Evolutionary conservation across 2,888 invertebrate species (phyloP).

Genomic region (Melanostoma mellinum): DNA sequence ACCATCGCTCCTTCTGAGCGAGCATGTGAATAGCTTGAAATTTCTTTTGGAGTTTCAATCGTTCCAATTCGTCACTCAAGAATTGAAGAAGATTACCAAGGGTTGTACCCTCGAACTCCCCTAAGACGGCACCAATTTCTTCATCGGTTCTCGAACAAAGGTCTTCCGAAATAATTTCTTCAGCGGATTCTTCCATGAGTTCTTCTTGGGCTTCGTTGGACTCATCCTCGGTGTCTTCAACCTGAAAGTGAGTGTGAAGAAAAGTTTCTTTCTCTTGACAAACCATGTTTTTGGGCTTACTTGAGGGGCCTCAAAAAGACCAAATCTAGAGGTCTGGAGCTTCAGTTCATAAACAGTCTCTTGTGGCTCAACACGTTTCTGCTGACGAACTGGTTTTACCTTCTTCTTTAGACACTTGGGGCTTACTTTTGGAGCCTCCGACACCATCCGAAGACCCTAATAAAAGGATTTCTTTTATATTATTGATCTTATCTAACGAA

Average conservation of each 20-base stretch:
- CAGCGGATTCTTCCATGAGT: constrained; percentile 77
- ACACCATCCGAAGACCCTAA: constrained; percentile 75
- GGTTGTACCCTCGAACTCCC: constrained; percentile 88
- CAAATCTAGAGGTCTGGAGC: neutral
- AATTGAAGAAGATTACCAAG: constrained; percentile 89
- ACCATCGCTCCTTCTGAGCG: constrained; percentile 89
- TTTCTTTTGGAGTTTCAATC: constrained; percentile 89
- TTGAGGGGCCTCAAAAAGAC: neutral
- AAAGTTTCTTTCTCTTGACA: too few relatives aligned
- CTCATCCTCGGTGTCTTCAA: neutral
- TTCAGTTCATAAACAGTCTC: neutral
- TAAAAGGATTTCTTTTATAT: neutral
- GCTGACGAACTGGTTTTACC: neutral
- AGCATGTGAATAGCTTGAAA: constrained; percentile 90
- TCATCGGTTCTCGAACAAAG: constrained; percentile 71
- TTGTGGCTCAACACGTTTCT: neutral
- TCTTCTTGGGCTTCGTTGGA: constrained; percentile 55
- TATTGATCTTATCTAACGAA: neutral
- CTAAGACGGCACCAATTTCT: constrained; percentile 84
- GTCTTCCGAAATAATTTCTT: constrained; percentile 74
- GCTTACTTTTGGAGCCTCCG: constrained; percentile 73
- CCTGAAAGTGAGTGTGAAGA: constrained; percentile 8
- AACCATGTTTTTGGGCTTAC: neutral
- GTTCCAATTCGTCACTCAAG: constrained; percentile 89
- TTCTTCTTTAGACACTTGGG: constrained; percentile 77